Percentiles rank a stretch among this genome's conserved stretches.
Evolutionary conservation across 1,140 invertebrate genomes (phyloP).

Genomic region (Drosophila tani): DNA sequence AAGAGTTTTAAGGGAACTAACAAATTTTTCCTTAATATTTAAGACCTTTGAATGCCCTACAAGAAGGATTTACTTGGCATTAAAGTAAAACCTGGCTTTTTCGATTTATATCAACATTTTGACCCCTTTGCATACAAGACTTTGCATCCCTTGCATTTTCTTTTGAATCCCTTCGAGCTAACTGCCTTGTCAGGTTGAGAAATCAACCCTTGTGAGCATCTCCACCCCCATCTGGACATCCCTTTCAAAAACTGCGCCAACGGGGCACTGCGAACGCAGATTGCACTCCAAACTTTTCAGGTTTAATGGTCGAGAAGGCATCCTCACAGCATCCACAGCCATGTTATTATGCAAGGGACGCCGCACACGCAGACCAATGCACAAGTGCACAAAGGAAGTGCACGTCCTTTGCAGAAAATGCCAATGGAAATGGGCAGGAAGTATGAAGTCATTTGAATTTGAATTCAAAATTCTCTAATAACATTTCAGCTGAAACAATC

Average conservation of each 20-base stretch:
- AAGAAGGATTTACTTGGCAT: background rate
- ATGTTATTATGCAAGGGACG: conserved; percentile 54
- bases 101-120: background rate
- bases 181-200: background rate
- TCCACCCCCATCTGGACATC: background rate
- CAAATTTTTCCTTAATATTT: too few species aligned
- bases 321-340: conserved; percentile 47
- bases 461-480: conserved; percentile 84
- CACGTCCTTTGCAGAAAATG: conserved; percentile 52
- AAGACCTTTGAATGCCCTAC: too few species aligned
- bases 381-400: conserved; percentile 59
- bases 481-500: conserved; percentile 82
- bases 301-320: conserved; percentile 72
- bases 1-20: background rate
- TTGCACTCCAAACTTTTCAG: conserved; percentile 72
- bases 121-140: background rate
- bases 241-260: conserved; percentile 36
- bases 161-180: background rate
- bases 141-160: conserved; percentile 4
- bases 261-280: conserved; percentile 49
- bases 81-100: background rate
- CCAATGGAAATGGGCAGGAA: conserved; percentile 36
- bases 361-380: conserved; percentile 19
- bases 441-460: conserved; percentile 83
- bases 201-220: conserved; percentile 46